Conservation (phyloP, 2,797 vertebrate species). For the Epinephelus awoara region DNA sequence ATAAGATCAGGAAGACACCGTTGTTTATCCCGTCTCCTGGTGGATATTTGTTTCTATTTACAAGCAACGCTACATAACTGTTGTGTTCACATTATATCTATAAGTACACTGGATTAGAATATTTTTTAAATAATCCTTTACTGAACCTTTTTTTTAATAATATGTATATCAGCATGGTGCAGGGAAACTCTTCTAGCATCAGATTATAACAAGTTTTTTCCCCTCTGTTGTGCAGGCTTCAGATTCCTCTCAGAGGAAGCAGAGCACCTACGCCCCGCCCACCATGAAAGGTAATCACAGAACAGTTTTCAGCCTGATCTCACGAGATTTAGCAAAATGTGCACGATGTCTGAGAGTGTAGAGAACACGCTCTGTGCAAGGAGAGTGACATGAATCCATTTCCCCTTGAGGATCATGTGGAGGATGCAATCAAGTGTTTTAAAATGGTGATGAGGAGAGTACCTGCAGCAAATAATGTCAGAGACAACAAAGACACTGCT, state of each 20-base stretch:
- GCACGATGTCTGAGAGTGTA: neutral
- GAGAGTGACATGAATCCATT: neutral
- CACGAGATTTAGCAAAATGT: neutral
- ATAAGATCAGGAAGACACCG: neutral
- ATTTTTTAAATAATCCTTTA: neutral
- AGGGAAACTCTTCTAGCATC: neutral
- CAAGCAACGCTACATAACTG: neutral
- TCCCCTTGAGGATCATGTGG: neutral
- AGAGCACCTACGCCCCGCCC: constrained; percentile 89
- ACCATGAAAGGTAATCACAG: constrained; percentile 90
- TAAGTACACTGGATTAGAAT: too few species aligned
- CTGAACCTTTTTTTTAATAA: too few species aligned
- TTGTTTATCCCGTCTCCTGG: neutral
- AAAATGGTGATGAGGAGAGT: neutral
- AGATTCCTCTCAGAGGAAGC: constrained; percentile 88
- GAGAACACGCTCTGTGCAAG: neutral
- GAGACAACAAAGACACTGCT: neutral
- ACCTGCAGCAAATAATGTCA: neutral
- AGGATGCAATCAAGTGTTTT: neutral
- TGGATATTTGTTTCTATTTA: neutral
- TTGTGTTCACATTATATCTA: neutral
- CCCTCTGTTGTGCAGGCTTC: constrained; percentile 44
- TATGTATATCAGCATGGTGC: too few species aligned
- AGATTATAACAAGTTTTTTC: neutral
- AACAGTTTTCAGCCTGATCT: accelerated